Base-by-base conservation (phyloP, 2,797 vertebrate genomes). In the Atherinosoma microstoma region DNA sequence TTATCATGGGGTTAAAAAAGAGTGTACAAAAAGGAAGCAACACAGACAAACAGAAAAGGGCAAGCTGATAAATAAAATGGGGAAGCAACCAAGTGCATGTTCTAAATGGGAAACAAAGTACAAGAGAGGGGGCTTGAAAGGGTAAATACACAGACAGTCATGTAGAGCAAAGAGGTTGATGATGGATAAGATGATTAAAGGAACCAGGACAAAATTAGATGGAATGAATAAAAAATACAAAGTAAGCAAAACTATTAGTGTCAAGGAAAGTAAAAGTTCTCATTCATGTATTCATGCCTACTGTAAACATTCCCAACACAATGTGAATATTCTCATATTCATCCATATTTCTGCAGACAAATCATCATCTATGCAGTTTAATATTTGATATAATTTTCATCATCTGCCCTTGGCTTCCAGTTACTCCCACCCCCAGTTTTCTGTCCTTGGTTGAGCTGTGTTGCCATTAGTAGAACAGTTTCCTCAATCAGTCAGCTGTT, bases 401-500 rank as follows among this genome's bases (percentile, higher is more conserved):
- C 68, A 77, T 79, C 67, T 73, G 58, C 83, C 66, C 60, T 32
- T 0, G 45, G 49, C 67, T 75, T 56, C 60, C 81, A 73, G 73
- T 74, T 67, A 61, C 13, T 58, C 34, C 56, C 73, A 30, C 57
- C n/a, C 42, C 56, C 47, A 42, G 61, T 78, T 75, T 64, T 76
- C 75, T 73, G 73, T 89, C 84, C 79, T 87, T 89, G 82, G 82
- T 78, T 80, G 60, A 78, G 82, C 71, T 75, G 42, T 59, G 58
- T 61, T 90, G 82, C 84, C 84, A 90, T 76, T 78, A 82, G 75
- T 45, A 47, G 45, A 64, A 82, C 75, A 67, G 83, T 84, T 89
- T 85, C 67, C 81, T 76, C 70, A 86, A 67, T 75, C 59, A 78
- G 84, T 81, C 89, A 91, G 91, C 85, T 91, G 89, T 90, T 92